These are phyloP conservation scores for Macheiramphus alcinus DNA, from an alignment of 2,113 vertebrate species.

Conservation along the genomic window DNA sequence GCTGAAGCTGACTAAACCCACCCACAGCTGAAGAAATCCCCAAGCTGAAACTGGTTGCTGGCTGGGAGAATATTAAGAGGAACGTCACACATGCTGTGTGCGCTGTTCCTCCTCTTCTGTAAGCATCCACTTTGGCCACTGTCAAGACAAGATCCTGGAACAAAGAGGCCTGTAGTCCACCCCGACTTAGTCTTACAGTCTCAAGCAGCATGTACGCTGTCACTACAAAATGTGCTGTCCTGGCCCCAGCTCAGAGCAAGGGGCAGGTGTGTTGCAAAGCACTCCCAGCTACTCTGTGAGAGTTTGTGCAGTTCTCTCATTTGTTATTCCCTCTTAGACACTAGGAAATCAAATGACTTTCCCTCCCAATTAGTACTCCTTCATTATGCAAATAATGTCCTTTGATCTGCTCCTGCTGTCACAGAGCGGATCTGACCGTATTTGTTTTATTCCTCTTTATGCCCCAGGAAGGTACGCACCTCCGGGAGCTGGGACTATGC, in stretches of 20 bases:
- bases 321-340: slow-evolving; percentile 36
- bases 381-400: slow-evolving; percentile 63
- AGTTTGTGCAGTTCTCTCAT: background rate
- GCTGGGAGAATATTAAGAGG: background rate
- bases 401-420: slow-evolving; percentile 61
- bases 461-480: slow-evolving; percentile 8
- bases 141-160: background rate
- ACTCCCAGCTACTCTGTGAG: background rate
- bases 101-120: background rate
- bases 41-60: background rate
- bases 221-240: background rate
- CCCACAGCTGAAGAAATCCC: background rate
- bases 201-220: background rate
- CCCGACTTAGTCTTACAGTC: background rate
- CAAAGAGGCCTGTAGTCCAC: background rate
- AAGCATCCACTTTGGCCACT: background rate
- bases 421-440: slow-evolving; percentile 20
- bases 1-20: background rate
- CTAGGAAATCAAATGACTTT: slow-evolving; percentile 47
- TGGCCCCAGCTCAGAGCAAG: background rate
- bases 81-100: background rate
- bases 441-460: slow-evolving; percentile 22
- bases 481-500: background rate
- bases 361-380: slow-evolving; percentile 57
- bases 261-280: background rate